phyloP scores from a whole-genome alignment of 2,888 invertebrate species.

The Napeogenes inachia region DNA sequence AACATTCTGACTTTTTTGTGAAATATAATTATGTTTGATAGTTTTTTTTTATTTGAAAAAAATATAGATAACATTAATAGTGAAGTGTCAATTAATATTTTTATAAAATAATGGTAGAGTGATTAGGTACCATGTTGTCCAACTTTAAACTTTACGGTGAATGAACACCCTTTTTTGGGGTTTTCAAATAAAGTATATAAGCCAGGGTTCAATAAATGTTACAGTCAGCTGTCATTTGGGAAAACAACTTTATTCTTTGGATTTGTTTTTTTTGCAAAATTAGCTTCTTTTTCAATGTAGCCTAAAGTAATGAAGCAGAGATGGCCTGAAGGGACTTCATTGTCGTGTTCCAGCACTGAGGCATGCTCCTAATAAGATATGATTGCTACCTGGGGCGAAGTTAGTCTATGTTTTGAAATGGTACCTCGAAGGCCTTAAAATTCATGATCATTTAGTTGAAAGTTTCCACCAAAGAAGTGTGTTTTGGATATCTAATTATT shows the following conservation, averaged over 20 bases:
- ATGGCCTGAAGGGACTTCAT: constrained; percentile 23
- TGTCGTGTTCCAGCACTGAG: constrained; percentile 20
- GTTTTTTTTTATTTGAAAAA: constrained; percentile 1
- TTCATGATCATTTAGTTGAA: not conserved
- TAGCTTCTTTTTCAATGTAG: constrained; percentile 46
- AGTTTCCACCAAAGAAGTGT: too few species aligned
- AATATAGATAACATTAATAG: not conserved
- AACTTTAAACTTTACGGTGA: constrained; percentile 7
- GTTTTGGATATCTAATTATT: too few species aligned
- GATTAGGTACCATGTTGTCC: too few species aligned
- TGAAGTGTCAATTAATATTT: too few species aligned
- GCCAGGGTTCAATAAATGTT: too few species aligned
- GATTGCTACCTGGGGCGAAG: constrained; percentile 23
- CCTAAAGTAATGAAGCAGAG: constrained; percentile 53
- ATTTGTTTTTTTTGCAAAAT: constrained; percentile 33
- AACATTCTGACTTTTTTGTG: constrained; percentile 10
- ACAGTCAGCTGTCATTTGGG: too few species aligned
- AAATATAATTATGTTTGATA: not conserved
- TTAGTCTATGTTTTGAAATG: constrained; percentile 19
- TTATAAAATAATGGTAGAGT: not conserved
- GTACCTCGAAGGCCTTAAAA: constrained; percentile 30
- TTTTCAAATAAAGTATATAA: not conserved
- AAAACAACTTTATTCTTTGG: not conserved
- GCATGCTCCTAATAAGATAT: constrained; percentile 28
- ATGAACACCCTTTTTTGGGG: constrained; percentile 24